phyloP scores from a whole-genome alignment of 2,797 vertebrate genomes.

The Florisuga fusca region DNA sequence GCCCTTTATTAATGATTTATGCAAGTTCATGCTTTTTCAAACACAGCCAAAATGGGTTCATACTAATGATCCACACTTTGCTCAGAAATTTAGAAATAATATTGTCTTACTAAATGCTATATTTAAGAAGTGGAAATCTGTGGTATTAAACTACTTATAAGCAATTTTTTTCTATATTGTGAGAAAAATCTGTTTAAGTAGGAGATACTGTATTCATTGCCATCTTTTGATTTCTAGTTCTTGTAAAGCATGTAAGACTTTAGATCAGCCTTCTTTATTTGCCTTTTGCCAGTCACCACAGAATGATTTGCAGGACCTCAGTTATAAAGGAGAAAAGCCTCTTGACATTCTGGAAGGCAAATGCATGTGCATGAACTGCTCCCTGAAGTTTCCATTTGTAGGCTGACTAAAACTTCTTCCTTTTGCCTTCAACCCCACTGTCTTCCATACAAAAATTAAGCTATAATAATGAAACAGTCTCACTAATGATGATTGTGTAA shows the following conservation, averaged over 20 bases:
- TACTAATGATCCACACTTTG: background rate
- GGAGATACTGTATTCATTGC: background rate
- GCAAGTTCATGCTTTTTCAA: background rate
- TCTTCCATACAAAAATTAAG: background rate
- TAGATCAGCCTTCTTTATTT: background rate
- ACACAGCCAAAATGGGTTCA: background rate
- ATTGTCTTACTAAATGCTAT: background rate
- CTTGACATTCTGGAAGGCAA: background rate
- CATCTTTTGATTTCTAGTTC: background rate
- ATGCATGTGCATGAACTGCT: background rate
- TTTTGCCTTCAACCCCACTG: background rate
- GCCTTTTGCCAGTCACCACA: background rate
- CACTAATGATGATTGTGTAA: background rate
- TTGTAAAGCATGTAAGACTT: background rate
- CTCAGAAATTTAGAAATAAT: background rate
- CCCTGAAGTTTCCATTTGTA: background rate
- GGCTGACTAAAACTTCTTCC: background rate
- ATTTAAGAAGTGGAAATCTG: background rate
- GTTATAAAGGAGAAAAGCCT: background rate
- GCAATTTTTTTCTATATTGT: background rate
- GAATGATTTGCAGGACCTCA: background rate
- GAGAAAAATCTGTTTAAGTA: background rate
- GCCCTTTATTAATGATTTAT: slow-evolving; percentile 33
- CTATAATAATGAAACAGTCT: background rate
- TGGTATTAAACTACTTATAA: background rate